Evolutionary conservation across 2,888 invertebrate species (phyloP).

Genomic region (Dorcus hopei): DNA sequence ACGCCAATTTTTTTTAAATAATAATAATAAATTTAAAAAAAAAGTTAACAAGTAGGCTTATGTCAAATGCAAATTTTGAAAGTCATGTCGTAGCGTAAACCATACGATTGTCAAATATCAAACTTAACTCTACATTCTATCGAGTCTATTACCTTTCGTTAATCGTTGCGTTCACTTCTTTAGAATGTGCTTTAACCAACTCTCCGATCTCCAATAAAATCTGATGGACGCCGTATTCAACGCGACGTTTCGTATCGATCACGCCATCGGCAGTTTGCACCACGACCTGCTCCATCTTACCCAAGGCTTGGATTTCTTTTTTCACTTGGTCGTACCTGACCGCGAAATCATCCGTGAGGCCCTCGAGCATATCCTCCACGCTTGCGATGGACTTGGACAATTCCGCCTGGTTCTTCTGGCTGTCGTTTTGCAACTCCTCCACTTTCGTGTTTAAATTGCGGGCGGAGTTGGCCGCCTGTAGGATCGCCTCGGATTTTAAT

Average conservation of each 20-base stretch:
- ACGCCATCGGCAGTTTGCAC: slow-evolving; percentile 82
- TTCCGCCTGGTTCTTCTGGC: slow-evolving; percentile 15
- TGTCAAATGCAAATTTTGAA: too few species aligned
- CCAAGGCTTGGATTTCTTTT: slow-evolving; percentile 58
- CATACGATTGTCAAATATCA: too few species aligned
- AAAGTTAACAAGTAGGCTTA: too few species aligned
- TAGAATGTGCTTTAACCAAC: slow-evolving; percentile 63
- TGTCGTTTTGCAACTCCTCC: not conserved
- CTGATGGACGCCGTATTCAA: slow-evolving; percentile 82
- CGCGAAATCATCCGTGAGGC: slow-evolving; percentile 56
- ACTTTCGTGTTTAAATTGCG: not conserved
- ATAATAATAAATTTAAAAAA: too few species aligned
- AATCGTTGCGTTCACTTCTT: slow-evolving; percentile 64
- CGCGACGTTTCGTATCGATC: slow-evolving; percentile 75
- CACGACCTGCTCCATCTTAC: slow-evolving; percentile 74
- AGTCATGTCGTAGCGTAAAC: too few species aligned
- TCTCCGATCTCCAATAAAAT: slow-evolving; percentile 73
- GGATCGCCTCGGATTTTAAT: slow-evolving; percentile 51
- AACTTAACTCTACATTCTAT: too few species aligned
- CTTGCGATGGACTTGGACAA: slow-evolving; percentile 34
- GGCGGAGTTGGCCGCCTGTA: slow-evolving; percentile 19
- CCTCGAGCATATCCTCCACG: slow-evolving; percentile 54
- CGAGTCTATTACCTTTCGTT: slow-evolving; percentile 53
- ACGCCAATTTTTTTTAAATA: too few species aligned
- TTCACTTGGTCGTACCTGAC: slow-evolving; percentile 55